Evolutionary conservation across 1,140 invertebrate genomes (phyloP).

Genomic region (Anagrus nilaparvatae): DNA sequence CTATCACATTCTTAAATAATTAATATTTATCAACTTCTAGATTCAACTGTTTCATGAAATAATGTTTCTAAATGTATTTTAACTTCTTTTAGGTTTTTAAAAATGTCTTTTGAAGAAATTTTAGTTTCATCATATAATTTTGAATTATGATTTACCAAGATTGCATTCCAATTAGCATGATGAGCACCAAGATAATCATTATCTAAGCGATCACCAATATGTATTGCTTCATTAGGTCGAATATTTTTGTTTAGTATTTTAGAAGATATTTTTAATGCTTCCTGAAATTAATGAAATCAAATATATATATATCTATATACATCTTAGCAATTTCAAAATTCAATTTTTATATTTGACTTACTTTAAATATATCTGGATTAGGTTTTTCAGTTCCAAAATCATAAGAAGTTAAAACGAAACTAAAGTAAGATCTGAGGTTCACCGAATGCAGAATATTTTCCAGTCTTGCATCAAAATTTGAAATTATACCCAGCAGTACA

Average conservation of each 20-base stretch:
- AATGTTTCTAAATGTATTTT: too few relatives aligned
- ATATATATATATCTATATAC: too few relatives aligned
- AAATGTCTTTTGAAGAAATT: conserved; percentile 8
- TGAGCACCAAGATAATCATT: conserved; percentile 71
- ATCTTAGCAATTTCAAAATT: too few relatives aligned
- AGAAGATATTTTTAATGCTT: conserved; percentile 48
- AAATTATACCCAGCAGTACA: conserved; percentile 64
- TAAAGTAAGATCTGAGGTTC: conserved; percentile 57
- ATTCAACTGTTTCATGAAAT: too few relatives aligned
- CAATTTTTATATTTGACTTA: too few relatives aligned
- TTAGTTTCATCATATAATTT: conserved; percentile 3
- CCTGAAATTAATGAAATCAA: conserved; percentile 12
- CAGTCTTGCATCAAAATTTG: conserved; percentile 80
- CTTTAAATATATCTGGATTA: conserved; percentile 57
- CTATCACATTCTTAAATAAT: too few relatives aligned
- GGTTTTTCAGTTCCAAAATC: conserved; percentile 66
- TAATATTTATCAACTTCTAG: too few relatives aligned
- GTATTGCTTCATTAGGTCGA: conserved; percentile 55
- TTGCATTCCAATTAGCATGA: conserved; percentile 63
- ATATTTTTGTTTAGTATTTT: conserved; percentile 25
- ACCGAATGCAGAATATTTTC: conserved; percentile 53
- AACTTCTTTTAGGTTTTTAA: too few relatives aligned
- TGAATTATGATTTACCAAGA: conserved; percentile 47
- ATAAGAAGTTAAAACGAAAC: conserved; percentile 73
- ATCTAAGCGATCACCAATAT: conserved; percentile 67